These are phyloP conservation scores for Eulacestoma nigropectus DNA, from an alignment of 2,113 vertebrate genomes.

Conservation along the genomic window DNA sequence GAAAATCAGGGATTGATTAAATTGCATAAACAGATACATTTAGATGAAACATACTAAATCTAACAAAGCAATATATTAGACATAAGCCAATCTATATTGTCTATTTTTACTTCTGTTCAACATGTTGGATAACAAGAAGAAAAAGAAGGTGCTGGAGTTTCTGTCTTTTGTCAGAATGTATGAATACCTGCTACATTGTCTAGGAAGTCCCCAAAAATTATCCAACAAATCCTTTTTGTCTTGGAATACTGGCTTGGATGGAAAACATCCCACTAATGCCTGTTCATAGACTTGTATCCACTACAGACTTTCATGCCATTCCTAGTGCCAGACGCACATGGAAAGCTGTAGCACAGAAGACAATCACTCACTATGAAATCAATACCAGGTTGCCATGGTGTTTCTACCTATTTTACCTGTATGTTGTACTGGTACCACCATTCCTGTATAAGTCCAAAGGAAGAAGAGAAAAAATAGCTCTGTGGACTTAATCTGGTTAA, in stretches of 20 bases:
- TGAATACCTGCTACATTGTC: neutral
- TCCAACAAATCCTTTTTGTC: neutral
- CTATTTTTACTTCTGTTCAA: neutral
- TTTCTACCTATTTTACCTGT: neutral
- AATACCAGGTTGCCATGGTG: neutral
- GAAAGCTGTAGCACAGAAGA: neutral
- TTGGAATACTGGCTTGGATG: neutral
- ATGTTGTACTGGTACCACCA: neutral
- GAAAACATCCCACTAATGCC: neutral
- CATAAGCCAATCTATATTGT: neutral
- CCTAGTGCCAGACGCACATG: neutral
- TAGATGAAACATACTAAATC: neutral
- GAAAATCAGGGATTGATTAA: neutral
- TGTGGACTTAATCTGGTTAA: neutral
- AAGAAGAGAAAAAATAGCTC: neutral
- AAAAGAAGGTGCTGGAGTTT: neutral
- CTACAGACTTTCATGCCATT: neutral
- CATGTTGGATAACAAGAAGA: neutral
- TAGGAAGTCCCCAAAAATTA: neutral
- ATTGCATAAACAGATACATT: neutral
- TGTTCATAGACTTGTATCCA: neutral
- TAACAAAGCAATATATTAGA: neutral
- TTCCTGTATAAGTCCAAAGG: neutral
- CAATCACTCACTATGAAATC: neutral
- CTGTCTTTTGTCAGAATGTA: neutral